Evolutionary conservation across 2,113 vertebrate species (phyloP).

Genomic region (Mohoua ochrocephala): DNA sequence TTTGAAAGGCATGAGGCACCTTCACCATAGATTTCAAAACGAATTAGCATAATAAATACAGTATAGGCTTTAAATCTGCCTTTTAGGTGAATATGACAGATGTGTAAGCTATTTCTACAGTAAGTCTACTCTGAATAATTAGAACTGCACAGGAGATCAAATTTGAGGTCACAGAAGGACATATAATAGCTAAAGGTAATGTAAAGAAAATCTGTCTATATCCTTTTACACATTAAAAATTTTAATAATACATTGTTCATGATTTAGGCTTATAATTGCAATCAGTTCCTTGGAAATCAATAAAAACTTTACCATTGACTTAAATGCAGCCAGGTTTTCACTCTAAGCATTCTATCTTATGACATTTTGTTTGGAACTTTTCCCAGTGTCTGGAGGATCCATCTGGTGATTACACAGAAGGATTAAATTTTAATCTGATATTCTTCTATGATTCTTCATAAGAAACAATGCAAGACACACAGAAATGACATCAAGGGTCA

Average conservation of each 20-base stretch:
- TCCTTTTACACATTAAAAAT: not conserved
- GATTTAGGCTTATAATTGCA: not conserved
- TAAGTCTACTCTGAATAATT: slow-evolving; percentile 43
- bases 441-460: not conserved
- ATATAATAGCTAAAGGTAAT: not conserved
- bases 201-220: not conserved
- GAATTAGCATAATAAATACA: slow-evolving; percentile 69
- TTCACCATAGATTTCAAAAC: slow-evolving; percentile 62
- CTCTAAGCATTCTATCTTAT: not conserved
- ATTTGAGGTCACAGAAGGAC: slow-evolving; percentile 52
- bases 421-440: not conserved
- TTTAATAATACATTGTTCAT: not conserved
- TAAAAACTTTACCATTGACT: not conserved
- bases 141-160: slow-evolving; percentile 42
- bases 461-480: not conserved
- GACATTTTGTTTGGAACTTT: not conserved
- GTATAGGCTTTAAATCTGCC: slow-evolving; percentile 43
- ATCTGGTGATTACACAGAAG: not conserved
- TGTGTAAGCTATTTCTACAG: slow-evolving; percentile 50
- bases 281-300: not conserved
- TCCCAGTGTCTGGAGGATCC: not conserved
- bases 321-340: not conserved
- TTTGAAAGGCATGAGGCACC: slow-evolving; percentile 64
- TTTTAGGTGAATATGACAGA: slow-evolving; percentile 64
- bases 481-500: not conserved